These are phyloP conservation scores for Denticeps clupeoides DNA, from an alignment of 2,797 vertebrate species.

Conservation along the genomic window DNA sequence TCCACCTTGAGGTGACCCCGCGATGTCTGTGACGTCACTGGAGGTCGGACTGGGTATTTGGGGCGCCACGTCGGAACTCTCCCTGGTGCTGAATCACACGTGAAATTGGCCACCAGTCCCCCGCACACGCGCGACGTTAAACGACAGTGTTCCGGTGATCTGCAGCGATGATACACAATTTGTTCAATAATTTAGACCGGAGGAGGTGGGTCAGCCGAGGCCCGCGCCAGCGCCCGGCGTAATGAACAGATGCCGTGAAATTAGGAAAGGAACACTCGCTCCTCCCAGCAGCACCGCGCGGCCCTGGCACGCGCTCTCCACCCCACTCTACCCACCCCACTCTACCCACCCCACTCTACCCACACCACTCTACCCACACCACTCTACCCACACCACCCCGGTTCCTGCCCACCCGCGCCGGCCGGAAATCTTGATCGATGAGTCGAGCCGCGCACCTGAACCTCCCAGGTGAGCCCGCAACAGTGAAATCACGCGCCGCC, in stretches of 20 bases:
- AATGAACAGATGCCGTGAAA: conserved; percentile 81
- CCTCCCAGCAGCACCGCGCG: conserved; percentile 67
- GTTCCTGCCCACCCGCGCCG: conserved; percentile 36
- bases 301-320: conserved; percentile 61
- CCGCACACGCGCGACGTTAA: background rate
- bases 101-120: no score
- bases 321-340: no score
- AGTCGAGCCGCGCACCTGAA: no score
- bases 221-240: conserved; percentile 52
- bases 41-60: no score
- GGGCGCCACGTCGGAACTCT: no score
- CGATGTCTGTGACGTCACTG: no score
- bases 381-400: conserved; percentile 45
- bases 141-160: conserved; percentile 1
- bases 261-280: conserved; percentile 72
- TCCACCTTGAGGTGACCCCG: no score
- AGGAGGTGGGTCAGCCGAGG: conserved; percentile 1
- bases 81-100: no score
- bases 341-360: no score
- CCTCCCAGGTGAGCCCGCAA: no score
- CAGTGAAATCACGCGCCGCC: no score
- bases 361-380: no score
- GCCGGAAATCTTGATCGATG: conserved; percentile 51
- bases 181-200: background rate
- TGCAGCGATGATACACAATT: conserved; percentile 1